Evolutionary conservation across 2,888 invertebrate genomes (phyloP).

Genomic region (Crematogaster levior): DNA sequence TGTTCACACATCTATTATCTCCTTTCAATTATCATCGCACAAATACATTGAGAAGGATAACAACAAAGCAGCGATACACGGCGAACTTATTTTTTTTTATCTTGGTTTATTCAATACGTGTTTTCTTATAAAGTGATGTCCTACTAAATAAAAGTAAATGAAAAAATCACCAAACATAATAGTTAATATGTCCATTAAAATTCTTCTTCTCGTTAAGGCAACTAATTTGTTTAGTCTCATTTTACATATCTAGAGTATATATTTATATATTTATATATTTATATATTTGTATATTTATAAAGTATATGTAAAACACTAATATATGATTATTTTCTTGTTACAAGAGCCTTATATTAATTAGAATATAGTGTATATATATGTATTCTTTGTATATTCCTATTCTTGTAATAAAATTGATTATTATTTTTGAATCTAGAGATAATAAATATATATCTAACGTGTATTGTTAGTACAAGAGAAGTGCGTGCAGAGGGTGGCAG

Average conservation of each 20-base stretch:
- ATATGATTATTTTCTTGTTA: slow-evolving; percentile 85
- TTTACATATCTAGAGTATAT: slow-evolving; percentile 83
- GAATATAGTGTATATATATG: slow-evolving; percentile 83
- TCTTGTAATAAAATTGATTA: slow-evolving; percentile 85
- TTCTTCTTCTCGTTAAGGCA: slow-evolving; percentile 81
- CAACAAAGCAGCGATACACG: slow-evolving; percentile 73
- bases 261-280: slow-evolving; percentile 75
- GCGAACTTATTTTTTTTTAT: slow-evolving; percentile 64
- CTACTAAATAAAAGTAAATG: slow-evolving; percentile 80
- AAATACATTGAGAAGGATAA: slow-evolving; percentile 73
- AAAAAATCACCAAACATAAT: slow-evolving; percentile 78
- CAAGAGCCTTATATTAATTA: slow-evolving; percentile 85
- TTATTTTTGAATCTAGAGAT: slow-evolving; percentile 83
- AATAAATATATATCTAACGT: slow-evolving; percentile 85
- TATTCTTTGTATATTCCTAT: slow-evolving; percentile 83
- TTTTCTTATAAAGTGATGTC: slow-evolving; percentile 80
- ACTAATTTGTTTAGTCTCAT: slow-evolving; percentile 82
- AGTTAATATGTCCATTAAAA: slow-evolving; percentile 79
- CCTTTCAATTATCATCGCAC: slow-evolving; percentile 63
- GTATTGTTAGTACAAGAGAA: slow-evolving; percentile 85
- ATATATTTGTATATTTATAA: slow-evolving; percentile 79
- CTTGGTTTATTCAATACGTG: slow-evolving; percentile 78
- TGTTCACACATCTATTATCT: slow-evolving; percentile 61
- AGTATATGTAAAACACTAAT: slow-evolving; percentile 86
- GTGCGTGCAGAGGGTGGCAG: slow-evolving; percentile 85